A percentile compares a stretch with the other conserved stretches of the same genome.
phyloP scores from a whole-genome alignment of 2,888 invertebrate species.

The Bhutanitis thaidina region DNA sequence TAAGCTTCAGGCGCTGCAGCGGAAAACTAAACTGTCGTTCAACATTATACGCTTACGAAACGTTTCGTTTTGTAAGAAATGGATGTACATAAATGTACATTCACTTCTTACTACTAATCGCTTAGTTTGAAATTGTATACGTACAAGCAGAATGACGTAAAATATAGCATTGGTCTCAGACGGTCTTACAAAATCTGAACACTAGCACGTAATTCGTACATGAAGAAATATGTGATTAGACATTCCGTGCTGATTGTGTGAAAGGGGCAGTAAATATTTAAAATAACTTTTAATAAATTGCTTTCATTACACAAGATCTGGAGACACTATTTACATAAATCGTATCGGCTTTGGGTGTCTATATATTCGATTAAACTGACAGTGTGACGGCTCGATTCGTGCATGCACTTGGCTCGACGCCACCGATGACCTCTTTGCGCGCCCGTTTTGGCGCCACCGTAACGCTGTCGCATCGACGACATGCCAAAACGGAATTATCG shows the following conservation, averaged over 20 bases:
- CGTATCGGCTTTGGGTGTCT: constrained; percentile 6
- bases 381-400: constrained; percentile 33
- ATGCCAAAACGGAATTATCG: constrained; percentile 57
- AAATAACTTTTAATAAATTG: no score
- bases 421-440: constrained; percentile 69
- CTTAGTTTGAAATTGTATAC: no score
- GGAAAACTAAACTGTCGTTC: not conserved
- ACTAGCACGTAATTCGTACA: no score
- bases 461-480: constrained; percentile 64
- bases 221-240: no score
- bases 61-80: not conserved
- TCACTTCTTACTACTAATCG: no score
- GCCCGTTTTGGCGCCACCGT: constrained; percentile 69
- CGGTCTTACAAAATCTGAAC: no score
- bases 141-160: no score
- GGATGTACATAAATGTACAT: no score
- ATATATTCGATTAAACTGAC: constrained; percentile 30
- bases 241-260: no score
- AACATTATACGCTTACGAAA: not conserved
- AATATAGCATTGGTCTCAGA: no score
- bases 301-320: no score
- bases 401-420: constrained; percentile 68
- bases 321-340: not conserved
- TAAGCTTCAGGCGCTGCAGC: not conserved
- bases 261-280: no score